Percentiles rank a stretch among this genome's conserved stretches.
Conservation (phyloP, 2,888 invertebrate species). For the Pasiphila rectangulata region DNA sequence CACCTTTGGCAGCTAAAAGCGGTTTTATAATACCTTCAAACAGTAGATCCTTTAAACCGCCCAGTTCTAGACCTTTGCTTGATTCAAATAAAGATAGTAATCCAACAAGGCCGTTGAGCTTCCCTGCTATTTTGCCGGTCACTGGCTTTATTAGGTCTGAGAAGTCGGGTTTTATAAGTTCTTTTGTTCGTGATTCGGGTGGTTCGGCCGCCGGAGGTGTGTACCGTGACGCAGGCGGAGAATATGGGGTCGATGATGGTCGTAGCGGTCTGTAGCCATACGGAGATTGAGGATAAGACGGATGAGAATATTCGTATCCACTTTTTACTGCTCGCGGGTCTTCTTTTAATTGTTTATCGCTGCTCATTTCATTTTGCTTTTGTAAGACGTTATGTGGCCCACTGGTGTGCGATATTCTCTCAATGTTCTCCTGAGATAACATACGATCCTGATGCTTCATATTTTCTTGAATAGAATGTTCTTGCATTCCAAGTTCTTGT, state of each 20-base stretch:
- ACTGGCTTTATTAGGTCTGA: constrained; percentile 53
- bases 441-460: constrained; percentile 7
- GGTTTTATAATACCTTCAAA: constrained; percentile 66
- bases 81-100: constrained; percentile 54
- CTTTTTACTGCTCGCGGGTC: constrained; percentile 26
- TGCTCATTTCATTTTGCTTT: constrained; percentile 11
- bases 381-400: neutral
- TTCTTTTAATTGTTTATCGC: constrained; percentile 16
- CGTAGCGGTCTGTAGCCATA: constrained; percentile 28
- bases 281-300: constrained; percentile 26
- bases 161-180: constrained; percentile 44
- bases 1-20: constrained; percentile 58
- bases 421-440: constrained; percentile 14
- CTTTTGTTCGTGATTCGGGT: constrained; percentile 38
- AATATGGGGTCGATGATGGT: constrained; percentile 13
- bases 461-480: neutral
- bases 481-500: neutral
- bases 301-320: constrained; percentile 28
- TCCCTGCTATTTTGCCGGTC: constrained; percentile 52
- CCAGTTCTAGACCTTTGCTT: constrained; percentile 51
- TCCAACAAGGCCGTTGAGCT: constrained; percentile 58
- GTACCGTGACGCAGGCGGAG: constrained; percentile 24
- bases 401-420: constrained; percentile 24
- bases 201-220: constrained; percentile 26
- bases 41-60: constrained; percentile 60